Evolutionary conservation across 2,888 invertebrate genomes (phyloP), one percentile per base, ranked within the genome.

Genomic region (Criorhina ranunculi): DNA sequence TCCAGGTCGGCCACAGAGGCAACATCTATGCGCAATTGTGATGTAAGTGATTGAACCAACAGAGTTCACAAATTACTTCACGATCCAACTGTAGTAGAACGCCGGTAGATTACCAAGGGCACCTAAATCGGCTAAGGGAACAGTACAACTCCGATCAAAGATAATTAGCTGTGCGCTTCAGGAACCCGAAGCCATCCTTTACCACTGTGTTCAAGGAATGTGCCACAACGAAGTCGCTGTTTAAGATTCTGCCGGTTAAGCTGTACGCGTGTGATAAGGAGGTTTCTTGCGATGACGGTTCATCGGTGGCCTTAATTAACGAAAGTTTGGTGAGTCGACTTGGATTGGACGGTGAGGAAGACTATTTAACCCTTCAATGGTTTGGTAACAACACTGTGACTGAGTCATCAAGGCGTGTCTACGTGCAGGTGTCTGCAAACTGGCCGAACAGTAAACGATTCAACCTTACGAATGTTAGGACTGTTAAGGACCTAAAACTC

Each of bases 331-430:
- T 42, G 3, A 35, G 40, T 5, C n/a, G 33, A 7, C 15, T 53
- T 2, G 40, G 60, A 0, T 2, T 72, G 0, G 35, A 44, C 7
- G 73, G 60, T 11, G 6, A 15, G 0, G 24, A 29, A 37, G 51
- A 72, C 5, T 19, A 37, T 12, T 31, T 87, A 24, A 85, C 62
- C 0, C 31, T 87, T 7, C 76, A 86, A 49, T 87, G 81, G 85
- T 81, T 83, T 35, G 81, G 80, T 6, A 70, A 83, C 40, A 85
- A 80, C 12, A 64, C 55, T 3, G 42, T 60, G 5, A 76, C 77
- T 5, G 69, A 78, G 51, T 15, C 60, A n/a, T 73, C 86, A 8
- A 75, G 29, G 24, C 37, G 60, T 12, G 64, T 80, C 7, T 40
- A 66, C 5, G 15, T 86, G 15, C 66, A 78, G 40, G 77, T 86